Conservation (phyloP, 2,888 invertebrate genomes). For the Stenolophus ochropezus region DNA sequence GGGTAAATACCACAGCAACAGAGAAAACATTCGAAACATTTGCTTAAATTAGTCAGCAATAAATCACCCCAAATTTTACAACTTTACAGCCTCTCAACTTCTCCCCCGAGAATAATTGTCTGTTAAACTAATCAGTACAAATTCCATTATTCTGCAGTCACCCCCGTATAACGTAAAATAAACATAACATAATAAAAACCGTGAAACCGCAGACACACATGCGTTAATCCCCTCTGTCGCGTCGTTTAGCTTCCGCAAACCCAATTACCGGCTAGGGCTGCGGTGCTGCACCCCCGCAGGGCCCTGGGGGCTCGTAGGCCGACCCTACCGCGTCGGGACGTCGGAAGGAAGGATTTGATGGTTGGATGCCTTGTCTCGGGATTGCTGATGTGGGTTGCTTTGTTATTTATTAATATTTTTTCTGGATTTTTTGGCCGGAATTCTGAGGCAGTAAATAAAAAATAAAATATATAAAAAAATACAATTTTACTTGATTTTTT, state of each 20-base stretch:
- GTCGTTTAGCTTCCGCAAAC: conserved; percentile 8
- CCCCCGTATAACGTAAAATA: conserved; percentile 16
- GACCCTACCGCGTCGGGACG: not conserved
- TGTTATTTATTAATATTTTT: not conserved
- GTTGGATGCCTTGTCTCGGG: not conserved
- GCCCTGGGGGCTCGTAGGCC: not conserved
- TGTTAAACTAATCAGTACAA: conserved; percentile 22
- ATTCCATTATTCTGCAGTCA: not conserved
- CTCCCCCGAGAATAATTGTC: not conserved
- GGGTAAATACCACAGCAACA: not conserved
- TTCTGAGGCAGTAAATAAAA: not conserved
- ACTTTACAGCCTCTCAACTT: not conserved
- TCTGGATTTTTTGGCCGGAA: not conserved
- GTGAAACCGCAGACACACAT: not conserved
- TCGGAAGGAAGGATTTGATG: conserved; percentile 4
- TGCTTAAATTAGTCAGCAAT: not conserved
- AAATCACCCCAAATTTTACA: not conserved
- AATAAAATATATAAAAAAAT: too few species aligned
- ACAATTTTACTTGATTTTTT: too few species aligned
- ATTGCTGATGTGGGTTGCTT: not conserved
- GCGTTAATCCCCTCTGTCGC: not conserved
- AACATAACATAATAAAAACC: conserved; percentile 25
- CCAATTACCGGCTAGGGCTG: not conserved
- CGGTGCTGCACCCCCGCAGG: not conserved
- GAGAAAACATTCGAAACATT: not conserved